Evolutionary conservation across 2,888 invertebrate species (phyloP).

Genomic region (Watsonalla cultraria): DNA sequence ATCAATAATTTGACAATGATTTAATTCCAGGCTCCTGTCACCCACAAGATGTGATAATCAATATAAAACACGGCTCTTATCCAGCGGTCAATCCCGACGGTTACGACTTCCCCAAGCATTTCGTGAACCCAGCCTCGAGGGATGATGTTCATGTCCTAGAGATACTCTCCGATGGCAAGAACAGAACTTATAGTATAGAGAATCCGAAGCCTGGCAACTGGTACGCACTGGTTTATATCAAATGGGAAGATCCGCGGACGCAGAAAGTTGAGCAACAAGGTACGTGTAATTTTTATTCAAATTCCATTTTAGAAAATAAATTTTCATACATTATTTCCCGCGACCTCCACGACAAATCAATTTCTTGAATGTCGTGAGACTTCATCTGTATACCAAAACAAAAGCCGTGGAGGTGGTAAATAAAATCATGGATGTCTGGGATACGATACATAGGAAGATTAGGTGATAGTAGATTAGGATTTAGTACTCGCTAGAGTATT

Average conservation of each 20-base stretch:
- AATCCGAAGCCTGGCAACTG: constrained; percentile 87
- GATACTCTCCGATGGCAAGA: constrained; percentile 80
- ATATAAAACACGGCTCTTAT: constrained; percentile 88
- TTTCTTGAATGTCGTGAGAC: too few relatives aligned
- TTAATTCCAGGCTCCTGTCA: constrained; percentile 75
- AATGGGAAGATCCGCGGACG: constrained; percentile 85
- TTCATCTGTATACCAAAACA: too few relatives aligned
- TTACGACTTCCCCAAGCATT: constrained; percentile 84
- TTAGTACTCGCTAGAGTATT: too few relatives aligned
- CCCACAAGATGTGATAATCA: constrained; percentile 81
- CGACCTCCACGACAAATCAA: neutral
- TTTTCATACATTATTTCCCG: too few relatives aligned
- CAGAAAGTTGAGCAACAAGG: constrained; percentile 88
- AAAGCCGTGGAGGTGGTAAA: too few relatives aligned
- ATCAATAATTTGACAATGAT: neutral
- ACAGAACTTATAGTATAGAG: constrained; percentile 78
- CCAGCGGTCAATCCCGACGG: constrained; percentile 91
- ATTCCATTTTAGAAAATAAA: too few relatives aligned
- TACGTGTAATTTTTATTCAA: constrained; percentile 35
- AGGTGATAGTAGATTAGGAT: too few relatives aligned
- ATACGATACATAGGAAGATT: too few relatives aligned
- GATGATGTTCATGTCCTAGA: constrained; percentile 75
- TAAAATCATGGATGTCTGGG: too few relatives aligned
- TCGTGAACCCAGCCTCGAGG: constrained; percentile 71
- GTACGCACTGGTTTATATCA: constrained; percentile 88